Percentiles rank a stretch among this genome's conserved stretches.
phyloP scores from a whole-genome alignment of 92 coral and sea anemone genomes.

The Scolanthus callimorphus region DNA sequence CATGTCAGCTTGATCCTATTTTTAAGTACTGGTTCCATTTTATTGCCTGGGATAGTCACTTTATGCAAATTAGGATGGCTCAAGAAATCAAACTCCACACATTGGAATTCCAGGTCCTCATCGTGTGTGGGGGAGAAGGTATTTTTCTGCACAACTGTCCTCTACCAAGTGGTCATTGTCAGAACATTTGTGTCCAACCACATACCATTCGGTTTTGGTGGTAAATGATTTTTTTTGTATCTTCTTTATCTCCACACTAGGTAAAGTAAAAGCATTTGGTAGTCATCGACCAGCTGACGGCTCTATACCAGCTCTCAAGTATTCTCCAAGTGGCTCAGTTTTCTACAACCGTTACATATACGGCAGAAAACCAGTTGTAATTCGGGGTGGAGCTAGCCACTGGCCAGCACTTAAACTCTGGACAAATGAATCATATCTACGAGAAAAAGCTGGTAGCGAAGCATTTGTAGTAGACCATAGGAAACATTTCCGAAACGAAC shows the following conservation, averaged over 20 bases:
- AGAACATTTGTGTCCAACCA: too few relatives aligned
- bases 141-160: too few relatives aligned
- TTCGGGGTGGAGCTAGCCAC: constrained; percentile 82
- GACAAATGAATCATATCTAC: constrained; percentile 79
- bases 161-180: too few relatives aligned
- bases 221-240: too few relatives aligned
- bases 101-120: too few relatives aligned
- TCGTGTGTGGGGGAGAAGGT: too few relatives aligned
- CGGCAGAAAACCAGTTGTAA: constrained; percentile 74
- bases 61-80: too few relatives aligned
- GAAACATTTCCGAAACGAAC: constrained; percentile 72
- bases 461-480: constrained; percentile 71
- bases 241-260: constrained; percentile 18
- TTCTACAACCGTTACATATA: constrained; percentile 80
- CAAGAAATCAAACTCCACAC: too few relatives aligned
- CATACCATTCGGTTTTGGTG: too few relatives aligned
- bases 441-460: constrained; percentile 60
- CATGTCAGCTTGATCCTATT: too few relatives aligned
- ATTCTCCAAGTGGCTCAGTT: constrained; percentile 78
- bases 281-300: constrained; percentile 66
- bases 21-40: too few relatives aligned
- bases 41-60: too few relatives aligned
- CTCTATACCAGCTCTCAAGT: constrained; percentile 47
- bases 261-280: constrained; percentile 71
- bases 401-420: constrained; percentile 89